A percentile compares a stretch with the other conserved stretches of the same genome.
phyloP scores from a whole-genome alignment of 2,797 vertebrate species.

The Menidia menidia region DNA sequence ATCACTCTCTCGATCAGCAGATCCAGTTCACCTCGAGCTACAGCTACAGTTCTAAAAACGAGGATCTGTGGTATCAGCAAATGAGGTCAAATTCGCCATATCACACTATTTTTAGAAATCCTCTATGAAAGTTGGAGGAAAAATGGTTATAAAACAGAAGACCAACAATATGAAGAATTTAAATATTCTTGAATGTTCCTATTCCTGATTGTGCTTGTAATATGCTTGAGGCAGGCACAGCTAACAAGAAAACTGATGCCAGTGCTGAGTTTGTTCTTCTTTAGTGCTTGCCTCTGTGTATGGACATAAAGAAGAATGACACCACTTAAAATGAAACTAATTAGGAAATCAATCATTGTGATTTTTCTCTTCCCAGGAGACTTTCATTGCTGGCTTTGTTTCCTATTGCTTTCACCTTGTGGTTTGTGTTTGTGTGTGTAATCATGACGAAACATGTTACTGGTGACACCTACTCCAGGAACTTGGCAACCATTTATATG shows the following conservation, averaged over 20 bases:
- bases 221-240: not conserved
- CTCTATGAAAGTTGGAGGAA: not conserved
- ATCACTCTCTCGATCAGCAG: not conserved
- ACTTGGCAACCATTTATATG: not conserved
- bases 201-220: not conserved
- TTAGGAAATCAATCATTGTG: slow-evolving; percentile 20
- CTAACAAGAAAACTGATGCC: slow-evolving; percentile 5
- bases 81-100: no score
- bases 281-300: not conserved
- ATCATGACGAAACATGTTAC: not conserved
- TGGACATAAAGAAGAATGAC: slow-evolving; percentile 11
- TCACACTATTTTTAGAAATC: no score
- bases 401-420: not conserved
- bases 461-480: not conserved
- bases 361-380: slow-evolving; percentile 1
- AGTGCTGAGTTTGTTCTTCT: slow-evolving; percentile 14
- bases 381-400: not conserved
- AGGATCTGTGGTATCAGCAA: no score
- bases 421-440: not conserved
- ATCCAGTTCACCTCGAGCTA: not conserved
- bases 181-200: not conserved
- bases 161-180: not conserved
- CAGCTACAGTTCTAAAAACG: no score
- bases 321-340: slow-evolving; percentile 24
- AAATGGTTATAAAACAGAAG: not conserved